Conservation (phyloP, 1,140 invertebrate species). For the Drosophila littoralis region DNA sequence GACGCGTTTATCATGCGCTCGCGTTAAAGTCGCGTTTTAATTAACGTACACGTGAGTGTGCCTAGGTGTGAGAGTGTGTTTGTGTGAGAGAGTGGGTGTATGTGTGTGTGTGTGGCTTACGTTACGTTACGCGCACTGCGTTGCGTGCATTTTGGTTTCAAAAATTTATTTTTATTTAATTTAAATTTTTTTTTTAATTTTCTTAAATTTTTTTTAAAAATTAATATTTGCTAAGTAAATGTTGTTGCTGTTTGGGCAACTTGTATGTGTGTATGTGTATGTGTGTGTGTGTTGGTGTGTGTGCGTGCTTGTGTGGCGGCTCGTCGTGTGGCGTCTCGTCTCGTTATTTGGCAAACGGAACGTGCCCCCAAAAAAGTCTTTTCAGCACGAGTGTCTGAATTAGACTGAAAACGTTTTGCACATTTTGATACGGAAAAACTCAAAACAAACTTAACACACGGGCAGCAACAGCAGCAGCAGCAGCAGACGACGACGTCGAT, state of each 20-base stretch:
- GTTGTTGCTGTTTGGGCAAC: constrained; percentile 4
- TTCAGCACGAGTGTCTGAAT: constrained; percentile 84
- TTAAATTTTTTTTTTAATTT: constrained; percentile 4
- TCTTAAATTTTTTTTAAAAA: not conserved
- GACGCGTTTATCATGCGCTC: constrained; percentile 24
- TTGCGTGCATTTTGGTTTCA: not conserved
- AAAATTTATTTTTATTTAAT: not conserved
- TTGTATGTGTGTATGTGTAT: not conserved
- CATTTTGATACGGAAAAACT: constrained; percentile 84
- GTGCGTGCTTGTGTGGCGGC: constrained; percentile 11
- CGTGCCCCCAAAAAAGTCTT: constrained; percentile 81
- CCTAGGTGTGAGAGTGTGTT: constrained; percentile 1
- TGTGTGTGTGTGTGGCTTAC: constrained; percentile 21
- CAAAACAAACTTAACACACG: constrained; percentile 78
- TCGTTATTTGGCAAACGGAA: constrained; percentile 58
- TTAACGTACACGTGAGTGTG: constrained; percentile 7
- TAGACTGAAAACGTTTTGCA: constrained; percentile 85
- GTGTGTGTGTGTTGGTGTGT: not conserved
- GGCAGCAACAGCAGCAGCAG: constrained; percentile 29
- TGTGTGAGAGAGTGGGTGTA: constrained; percentile 21
- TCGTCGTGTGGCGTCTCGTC: constrained; percentile 18
- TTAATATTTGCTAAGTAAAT: constrained; percentile 8
- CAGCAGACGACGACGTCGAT: constrained; percentile 35
- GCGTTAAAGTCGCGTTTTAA: constrained; percentile 23
- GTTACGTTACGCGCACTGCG: constrained; percentile 8